Conservation (phyloP, 2,113 vertebrate species). For the Gracilinanus agilis region DNA sequence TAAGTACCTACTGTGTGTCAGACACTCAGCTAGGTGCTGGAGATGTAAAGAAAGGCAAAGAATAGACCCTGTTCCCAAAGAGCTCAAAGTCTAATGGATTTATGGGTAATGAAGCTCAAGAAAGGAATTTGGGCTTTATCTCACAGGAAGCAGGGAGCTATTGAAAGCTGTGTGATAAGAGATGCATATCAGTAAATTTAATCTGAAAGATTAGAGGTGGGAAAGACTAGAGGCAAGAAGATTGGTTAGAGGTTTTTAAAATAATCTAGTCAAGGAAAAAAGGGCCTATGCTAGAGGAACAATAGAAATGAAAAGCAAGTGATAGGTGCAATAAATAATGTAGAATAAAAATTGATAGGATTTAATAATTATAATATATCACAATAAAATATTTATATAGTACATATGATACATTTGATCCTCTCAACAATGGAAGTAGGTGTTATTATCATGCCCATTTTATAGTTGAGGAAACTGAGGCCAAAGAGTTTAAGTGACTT, state of each 20-base stretch:
- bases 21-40: background rate
- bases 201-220: background rate
- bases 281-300: background rate
- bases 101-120: background rate
- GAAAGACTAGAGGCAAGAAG: background rate
- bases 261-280: background rate
- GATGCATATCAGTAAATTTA: background rate
- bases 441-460: background rate
- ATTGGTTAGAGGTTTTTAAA: background rate
- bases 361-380: background rate
- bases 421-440: background rate
- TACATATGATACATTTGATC: background rate
- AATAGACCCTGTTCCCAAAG: background rate
- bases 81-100: background rate
- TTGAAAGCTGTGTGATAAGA: background rate
- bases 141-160: background rate
- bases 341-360: background rate
- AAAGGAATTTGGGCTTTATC: background rate
- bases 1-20: background rate
- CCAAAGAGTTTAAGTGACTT: background rate
- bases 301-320: background rate
- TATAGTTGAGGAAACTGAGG: background rate
- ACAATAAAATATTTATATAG: no score
- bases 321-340: background rate
- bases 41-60: background rate